Percentiles rank a stretch among this genome's conserved stretches.
These are phyloP conservation scores for Leucosticte australis DNA, from an alignment of 2,113 vertebrate species.

Conservation along the genomic window DNA sequence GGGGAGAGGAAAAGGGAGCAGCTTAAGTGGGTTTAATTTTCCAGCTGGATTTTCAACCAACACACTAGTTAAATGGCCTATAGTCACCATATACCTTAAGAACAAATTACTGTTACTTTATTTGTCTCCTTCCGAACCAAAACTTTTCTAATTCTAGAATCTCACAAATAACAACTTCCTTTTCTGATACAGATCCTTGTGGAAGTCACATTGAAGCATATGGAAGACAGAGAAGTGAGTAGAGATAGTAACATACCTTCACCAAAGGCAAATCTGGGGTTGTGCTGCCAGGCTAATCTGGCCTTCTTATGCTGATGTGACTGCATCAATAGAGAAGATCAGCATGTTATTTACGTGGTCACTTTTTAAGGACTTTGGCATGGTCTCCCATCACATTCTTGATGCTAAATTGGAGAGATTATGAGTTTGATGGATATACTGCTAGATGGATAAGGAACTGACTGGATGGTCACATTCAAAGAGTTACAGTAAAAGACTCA, in stretches of 20 bases:
- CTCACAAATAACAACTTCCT: not conserved
- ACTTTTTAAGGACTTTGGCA: not conserved
- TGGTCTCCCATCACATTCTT: not conserved
- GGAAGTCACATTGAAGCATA: not conserved
- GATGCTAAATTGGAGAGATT: not conserved
- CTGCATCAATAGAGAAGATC: not conserved
- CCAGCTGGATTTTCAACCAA: not conserved
- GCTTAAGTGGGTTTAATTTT: not conserved
- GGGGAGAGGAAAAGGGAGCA: accelerated
- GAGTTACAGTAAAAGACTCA: not conserved
- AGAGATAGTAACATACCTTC: not conserved
- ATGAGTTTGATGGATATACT: not conserved
- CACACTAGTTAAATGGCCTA: not conserved
- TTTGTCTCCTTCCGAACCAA: not conserved
- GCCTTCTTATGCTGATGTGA: not conserved
- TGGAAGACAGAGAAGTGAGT: not conserved
- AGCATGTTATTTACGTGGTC: not conserved
- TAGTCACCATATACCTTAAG: not conserved
- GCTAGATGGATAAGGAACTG: not conserved
- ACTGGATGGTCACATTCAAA: not conserved
- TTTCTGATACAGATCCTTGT: not conserved
- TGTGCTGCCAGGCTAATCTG: not conserved
- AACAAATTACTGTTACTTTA: not conserved
- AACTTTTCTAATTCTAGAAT: not conserved
- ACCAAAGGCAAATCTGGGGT: not conserved